phyloP scores from a whole-genome alignment of 2,797 vertebrate species.

The Scolopax rusticola region DNA sequence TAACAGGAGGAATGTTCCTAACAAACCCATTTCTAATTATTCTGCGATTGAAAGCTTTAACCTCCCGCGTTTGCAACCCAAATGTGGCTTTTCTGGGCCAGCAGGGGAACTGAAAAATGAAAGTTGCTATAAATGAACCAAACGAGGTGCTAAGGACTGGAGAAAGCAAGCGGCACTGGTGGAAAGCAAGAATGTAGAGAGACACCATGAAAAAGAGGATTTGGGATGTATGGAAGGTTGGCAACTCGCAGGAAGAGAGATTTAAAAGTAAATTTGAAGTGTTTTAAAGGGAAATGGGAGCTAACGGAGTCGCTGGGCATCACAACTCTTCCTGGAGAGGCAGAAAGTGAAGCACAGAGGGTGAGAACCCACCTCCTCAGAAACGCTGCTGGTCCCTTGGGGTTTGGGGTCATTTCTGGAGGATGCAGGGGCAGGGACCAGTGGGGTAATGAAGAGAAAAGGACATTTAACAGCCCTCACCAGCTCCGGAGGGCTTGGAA shows the following conservation, averaged over 20 bases:
- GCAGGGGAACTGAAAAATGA: neutral
- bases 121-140: neutral
- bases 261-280: neutral
- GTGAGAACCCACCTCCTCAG: rapidly evolving
- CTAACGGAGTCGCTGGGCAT: rapidly evolving
- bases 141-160: neutral
- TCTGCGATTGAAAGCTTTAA: neutral
- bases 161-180: neutral
- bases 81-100: neutral
- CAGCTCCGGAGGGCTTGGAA: neutral
- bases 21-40: neutral
- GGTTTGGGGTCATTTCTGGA: neutral
- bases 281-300: neutral
- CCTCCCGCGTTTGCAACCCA: neutral
- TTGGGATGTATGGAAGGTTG: neutral
- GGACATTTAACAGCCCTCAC: neutral
- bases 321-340: neutral
- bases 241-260: neutral
- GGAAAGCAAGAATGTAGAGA: neutral
- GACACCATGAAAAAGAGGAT: neutral
- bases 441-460: neutral
- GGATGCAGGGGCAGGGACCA: neutral
- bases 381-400: neutral
- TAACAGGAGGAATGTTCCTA: neutral
- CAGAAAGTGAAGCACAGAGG: neutral